These are phyloP conservation scores for Drosophila mayaguana DNA, from an alignment of 2,888 invertebrate genomes.

Conservation along the genomic window DNA sequence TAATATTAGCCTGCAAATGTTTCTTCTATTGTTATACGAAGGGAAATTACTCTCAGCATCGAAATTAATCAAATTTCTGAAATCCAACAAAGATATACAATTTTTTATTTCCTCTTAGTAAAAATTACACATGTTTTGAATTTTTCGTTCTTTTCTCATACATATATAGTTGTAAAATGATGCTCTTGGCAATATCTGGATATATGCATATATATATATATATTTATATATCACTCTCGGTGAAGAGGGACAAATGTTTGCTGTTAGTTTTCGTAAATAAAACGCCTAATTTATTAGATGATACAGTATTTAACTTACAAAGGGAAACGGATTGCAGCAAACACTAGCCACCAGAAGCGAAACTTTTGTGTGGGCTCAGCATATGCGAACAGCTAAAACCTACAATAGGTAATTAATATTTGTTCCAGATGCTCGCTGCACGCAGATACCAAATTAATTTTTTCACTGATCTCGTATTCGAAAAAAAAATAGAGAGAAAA, in stretches of 20 bases:
- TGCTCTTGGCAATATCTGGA: neutral
- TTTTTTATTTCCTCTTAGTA: conserved; percentile 5
- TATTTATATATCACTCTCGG: conserved; percentile 1
- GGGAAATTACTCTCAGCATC: conserved; percentile 33
- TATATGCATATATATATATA: neutral
- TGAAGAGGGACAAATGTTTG: conserved; percentile 1
- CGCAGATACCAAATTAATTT: conserved; percentile 33
- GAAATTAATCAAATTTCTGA: conserved; percentile 35
- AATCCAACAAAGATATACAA: conserved; percentile 38
- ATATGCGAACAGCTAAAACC: conserved; percentile 34
- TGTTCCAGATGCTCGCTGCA: conserved; percentile 15
- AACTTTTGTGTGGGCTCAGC: conserved; percentile 6
- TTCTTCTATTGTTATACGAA: conserved; percentile 51
- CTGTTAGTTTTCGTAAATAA: conserved; percentile 36
- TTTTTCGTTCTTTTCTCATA: neutral
- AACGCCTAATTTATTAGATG: conserved; percentile 61
- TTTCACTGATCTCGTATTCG: conserved; percentile 35
- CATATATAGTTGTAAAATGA: conserved; percentile 9
- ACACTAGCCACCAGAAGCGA: conserved; percentile 21
- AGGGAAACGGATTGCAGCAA: conserved; percentile 37
- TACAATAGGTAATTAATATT: conserved; percentile 35
- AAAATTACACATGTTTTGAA: conserved; percentile 1
- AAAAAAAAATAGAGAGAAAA: conserved; percentile 4
- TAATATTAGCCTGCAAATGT: conserved; percentile 72
- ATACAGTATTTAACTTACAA: conserved; percentile 61